These are phyloP conservation scores for Helicoverpa assulta DNA, from an alignment of 2,888 invertebrate species.

Conservation along the genomic window DNA sequence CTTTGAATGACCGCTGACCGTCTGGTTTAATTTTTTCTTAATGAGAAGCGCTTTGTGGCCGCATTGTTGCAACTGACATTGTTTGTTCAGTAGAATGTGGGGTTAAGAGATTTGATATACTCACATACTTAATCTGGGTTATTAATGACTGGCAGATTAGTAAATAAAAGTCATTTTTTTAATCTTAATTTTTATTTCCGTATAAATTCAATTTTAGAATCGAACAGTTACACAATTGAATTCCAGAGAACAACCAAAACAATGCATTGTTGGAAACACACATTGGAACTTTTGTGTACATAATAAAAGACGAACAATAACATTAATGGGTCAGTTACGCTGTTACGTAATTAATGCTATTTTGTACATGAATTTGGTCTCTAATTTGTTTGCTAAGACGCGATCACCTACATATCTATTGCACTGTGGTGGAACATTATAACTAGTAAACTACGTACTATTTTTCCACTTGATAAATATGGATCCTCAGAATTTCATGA, in stretches of 20 bases:
- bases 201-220: not conserved
- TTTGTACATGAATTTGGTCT: not conserved
- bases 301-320: conserved; percentile 35
- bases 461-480: too few relatives aligned
- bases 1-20: conserved; percentile 79
- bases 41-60: conserved; percentile 59
- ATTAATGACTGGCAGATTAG: conserved; percentile 13
- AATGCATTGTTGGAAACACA: conserved; percentile 10
- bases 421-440: too few relatives aligned
- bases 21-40: conserved; percentile 75
- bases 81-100: conserved; percentile 62
- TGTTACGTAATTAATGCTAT: conserved; percentile 11
- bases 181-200: conserved; percentile 11
- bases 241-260: conserved; percentile 26
- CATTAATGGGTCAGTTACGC: conserved; percentile 16
- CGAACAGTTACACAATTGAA: conserved; percentile 15
- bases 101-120: conserved; percentile 14
- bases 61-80: conserved; percentile 72
- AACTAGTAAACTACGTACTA: too few relatives aligned
- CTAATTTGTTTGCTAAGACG: not conserved
- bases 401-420: not conserved
- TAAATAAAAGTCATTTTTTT: not conserved
- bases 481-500: too few relatives aligned
- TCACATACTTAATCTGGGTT: not conserved
- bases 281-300: conserved; percentile 28